phyloP scores from a whole-genome alignment of 2,797 vertebrate species.

The Helostoma temminkii region DNA sequence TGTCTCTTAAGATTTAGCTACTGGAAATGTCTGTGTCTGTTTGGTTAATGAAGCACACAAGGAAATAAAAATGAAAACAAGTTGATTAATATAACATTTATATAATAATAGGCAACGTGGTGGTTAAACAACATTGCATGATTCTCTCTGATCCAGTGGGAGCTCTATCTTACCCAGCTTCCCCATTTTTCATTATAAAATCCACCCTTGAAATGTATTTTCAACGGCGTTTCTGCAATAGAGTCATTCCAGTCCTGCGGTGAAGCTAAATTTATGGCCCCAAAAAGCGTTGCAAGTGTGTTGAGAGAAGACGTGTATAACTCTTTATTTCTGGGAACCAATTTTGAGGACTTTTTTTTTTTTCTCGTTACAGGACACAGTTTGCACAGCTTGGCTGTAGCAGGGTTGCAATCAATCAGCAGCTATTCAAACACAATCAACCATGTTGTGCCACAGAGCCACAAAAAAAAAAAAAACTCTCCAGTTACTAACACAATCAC shows the following conservation, averaged over 20 bases:
- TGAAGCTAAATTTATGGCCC: not conserved
- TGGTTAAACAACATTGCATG: accelerated
- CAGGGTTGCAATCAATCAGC: constrained; percentile 61
- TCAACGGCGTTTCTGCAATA: constrained; percentile 6
- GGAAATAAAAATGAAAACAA: not conserved
- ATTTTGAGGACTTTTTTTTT: not conserved
- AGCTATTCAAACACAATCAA: constrained; percentile 74
- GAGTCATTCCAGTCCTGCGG: constrained; percentile 17
- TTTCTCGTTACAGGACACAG: not conserved
- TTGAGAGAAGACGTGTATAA: not conserved
- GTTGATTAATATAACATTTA: no score
- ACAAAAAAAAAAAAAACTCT: constrained; percentile 38
- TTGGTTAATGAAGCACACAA: not conserved
- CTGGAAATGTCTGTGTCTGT: not conserved
- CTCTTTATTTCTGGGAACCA: constrained; percentile 30
- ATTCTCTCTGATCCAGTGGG: constrained; percentile 4
- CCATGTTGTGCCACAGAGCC: constrained; percentile 44
- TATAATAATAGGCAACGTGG: no score
- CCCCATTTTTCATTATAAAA: constrained; percentile 15
- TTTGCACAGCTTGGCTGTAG: constrained; percentile 35
- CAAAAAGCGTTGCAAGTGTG: not conserved
- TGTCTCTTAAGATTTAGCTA: no score
- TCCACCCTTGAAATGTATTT: constrained; percentile 1
- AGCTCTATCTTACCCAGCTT: not conserved
- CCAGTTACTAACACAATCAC: constrained; percentile 72